These are phyloP conservation scores for Sebastes umbrosus DNA, from an alignment of 2,797 vertebrate genomes.

Conservation along the genomic window DNA sequence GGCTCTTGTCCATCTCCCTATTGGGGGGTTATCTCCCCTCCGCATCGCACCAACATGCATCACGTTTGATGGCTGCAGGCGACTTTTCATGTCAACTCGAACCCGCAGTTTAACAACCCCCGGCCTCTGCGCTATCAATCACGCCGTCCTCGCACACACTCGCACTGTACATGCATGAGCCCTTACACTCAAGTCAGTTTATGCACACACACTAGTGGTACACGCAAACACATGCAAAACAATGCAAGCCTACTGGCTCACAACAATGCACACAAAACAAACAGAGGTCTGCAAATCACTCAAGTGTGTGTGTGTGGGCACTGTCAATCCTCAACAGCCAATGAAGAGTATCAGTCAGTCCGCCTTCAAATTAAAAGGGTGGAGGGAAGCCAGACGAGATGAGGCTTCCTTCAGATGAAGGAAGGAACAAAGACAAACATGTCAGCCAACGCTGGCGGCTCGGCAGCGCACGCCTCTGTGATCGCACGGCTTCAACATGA, in stretches of 20 bases:
- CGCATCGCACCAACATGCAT: slow-evolving; percentile 65
- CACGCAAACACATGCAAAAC: neutral
- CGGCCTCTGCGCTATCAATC: slow-evolving; percentile 56
- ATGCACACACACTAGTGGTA: neutral
- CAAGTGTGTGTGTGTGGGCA: slow-evolving; percentile 1
- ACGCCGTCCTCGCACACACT: slow-evolving; percentile 18
- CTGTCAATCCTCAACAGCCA: slow-evolving; percentile 52
- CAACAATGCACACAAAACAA: slow-evolving; percentile 7
- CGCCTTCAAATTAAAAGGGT: slow-evolving; percentile 65
- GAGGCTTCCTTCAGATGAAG: slow-evolving; percentile 49
- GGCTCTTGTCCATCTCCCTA: slow-evolving; percentile 56
- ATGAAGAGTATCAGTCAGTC: slow-evolving; percentile 62
- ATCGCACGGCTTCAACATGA: slow-evolving; percentile 41
- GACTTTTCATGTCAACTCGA: slow-evolving; percentile 56
- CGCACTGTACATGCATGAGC: neutral
- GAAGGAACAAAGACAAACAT: slow-evolving; percentile 60
- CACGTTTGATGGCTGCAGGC: slow-evolving; percentile 66
- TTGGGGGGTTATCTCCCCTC: slow-evolving; percentile 47
- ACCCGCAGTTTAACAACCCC: slow-evolving; percentile 34
- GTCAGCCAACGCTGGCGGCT: slow-evolving; percentile 46
- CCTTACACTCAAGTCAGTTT: neutral
- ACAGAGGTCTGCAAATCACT: neutral
- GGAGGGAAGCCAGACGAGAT: slow-evolving; percentile 43
- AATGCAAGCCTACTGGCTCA: neutral
- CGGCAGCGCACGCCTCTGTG: slow-evolving; percentile 31